Conservation (phyloP, 2,888 invertebrate genomes). For the Cerceris ruficornis region DNA sequence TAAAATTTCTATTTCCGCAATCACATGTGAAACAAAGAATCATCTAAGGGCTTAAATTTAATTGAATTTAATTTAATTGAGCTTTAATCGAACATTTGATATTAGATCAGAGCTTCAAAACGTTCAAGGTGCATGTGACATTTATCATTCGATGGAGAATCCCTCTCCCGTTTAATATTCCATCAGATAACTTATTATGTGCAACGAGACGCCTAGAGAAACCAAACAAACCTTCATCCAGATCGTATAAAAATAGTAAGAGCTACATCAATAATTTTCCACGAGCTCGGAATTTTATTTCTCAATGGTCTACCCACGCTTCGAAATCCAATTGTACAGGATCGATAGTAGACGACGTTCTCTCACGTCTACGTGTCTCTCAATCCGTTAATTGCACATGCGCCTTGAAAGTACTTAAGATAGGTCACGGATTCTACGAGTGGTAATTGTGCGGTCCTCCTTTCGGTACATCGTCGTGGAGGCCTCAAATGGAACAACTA, state of each 20-base stretch:
- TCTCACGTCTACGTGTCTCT: constrained; percentile 10
- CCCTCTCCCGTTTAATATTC: no score
- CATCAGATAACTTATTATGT: no score
- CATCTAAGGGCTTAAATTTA: no score
- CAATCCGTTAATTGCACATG: constrained; percentile 42
- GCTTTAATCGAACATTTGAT: no score
- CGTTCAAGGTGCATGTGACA: neutral
- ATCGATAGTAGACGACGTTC: constrained; percentile 30
- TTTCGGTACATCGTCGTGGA: constrained; percentile 14
- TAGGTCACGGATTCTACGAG: constrained; percentile 40
- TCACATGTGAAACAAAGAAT: no score
- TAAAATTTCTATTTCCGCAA: neutral
- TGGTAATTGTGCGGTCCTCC: constrained; percentile 29
- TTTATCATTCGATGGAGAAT: neutral
- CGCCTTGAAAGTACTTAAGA: constrained; percentile 29
- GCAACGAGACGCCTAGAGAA: no score
- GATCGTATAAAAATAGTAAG: no score
- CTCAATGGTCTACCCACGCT: neutral
- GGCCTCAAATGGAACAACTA: constrained; percentile 17
- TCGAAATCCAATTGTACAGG: neutral
- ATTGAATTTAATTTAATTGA: no score
- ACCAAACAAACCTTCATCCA: no score
- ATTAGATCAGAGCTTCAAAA: no score
- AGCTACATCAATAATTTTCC: neutral
- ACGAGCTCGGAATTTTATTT: neutral